Conservation (phyloP, 2,113 vertebrate genomes). For the Alethe castanea region DNA sequence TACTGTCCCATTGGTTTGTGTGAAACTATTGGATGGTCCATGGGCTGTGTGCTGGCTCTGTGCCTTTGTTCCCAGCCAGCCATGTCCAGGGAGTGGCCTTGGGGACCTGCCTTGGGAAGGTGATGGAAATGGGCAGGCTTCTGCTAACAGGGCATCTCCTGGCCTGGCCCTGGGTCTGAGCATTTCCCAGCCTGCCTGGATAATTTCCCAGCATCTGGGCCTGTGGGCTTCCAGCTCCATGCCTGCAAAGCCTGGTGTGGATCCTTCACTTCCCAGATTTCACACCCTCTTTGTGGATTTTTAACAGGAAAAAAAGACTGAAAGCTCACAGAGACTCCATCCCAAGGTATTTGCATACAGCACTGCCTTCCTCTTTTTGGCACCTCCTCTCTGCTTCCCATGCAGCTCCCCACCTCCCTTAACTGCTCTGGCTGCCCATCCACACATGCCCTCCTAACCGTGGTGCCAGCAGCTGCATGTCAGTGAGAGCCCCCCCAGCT, state of each 20-base stretch:
- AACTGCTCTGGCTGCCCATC: constrained; percentile 35
- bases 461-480: constrained; percentile 51
- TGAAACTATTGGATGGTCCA: rapidly evolving
- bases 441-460: constrained; percentile 21
- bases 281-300: constrained; percentile 72
- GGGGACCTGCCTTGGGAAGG: background rate
- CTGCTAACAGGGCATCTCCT: background rate
- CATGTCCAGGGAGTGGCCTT: background rate
- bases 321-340: constrained; percentile 83
- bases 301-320: constrained; percentile 91
- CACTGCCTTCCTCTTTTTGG: background rate
- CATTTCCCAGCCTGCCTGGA: background rate
- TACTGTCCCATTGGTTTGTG: rapidly evolving
- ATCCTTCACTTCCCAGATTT: constrained; percentile 16
- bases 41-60: background rate
- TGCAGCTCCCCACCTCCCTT: background rate
- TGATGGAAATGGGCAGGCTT: background rate
- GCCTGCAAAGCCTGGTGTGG: background rate
- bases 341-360: constrained; percentile 87
- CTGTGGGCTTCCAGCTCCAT: too few species aligned
- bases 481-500: background rate
- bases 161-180: background rate
- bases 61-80: background rate
- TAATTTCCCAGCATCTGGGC: too few species aligned
- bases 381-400: constrained; percentile 37